A percentile compares a stretch with the other conserved stretches of the same genome.
Evolutionary conservation across 2,113 vertebrate species (phyloP).

Genomic region (Pachyramphus minor): DNA sequence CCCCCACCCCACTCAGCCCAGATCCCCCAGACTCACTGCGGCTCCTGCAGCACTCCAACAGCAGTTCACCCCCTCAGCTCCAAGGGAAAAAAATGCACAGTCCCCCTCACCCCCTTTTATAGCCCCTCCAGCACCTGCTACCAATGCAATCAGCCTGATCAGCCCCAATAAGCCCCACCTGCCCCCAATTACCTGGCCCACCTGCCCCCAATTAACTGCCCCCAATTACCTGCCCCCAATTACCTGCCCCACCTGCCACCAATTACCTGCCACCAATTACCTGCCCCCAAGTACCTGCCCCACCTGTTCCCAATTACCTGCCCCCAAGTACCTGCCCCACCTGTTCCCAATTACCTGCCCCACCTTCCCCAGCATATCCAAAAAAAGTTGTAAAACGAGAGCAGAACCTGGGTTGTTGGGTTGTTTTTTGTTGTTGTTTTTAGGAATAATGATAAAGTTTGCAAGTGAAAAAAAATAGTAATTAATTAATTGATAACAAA

Average conservation of each 20-base stretch:
- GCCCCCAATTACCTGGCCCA: neutral
- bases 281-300: too few relatives aligned
- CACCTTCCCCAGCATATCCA: neutral
- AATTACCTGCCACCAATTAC: too few relatives aligned
- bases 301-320: too few relatives aligned
- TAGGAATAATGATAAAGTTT: neutral
- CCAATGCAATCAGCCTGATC: neutral
- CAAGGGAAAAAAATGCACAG: fast-evolving
- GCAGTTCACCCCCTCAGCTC: fast-evolving
- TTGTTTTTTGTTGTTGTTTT: fast-evolving
- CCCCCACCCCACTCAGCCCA: neutral
- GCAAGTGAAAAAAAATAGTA: neutral
- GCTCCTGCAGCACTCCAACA: fast-evolving
- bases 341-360: neutral
- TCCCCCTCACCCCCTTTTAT: too few relatives aligned
- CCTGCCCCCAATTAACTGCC: too few relatives aligned
- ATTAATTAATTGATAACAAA: neutral
- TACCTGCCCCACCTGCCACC: neutral
- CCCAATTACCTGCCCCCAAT: neutral
- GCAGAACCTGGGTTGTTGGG: fast-evolving
- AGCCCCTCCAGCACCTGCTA: fast-evolving
- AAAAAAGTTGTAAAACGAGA: fast-evolving
- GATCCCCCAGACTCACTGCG: neutral
- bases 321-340: neutral
- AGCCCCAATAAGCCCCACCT: neutral